Evolutionary conservation across 2,888 invertebrate genomes (phyloP).

Genomic region (Steinernema hermaphroditum): DNA sequence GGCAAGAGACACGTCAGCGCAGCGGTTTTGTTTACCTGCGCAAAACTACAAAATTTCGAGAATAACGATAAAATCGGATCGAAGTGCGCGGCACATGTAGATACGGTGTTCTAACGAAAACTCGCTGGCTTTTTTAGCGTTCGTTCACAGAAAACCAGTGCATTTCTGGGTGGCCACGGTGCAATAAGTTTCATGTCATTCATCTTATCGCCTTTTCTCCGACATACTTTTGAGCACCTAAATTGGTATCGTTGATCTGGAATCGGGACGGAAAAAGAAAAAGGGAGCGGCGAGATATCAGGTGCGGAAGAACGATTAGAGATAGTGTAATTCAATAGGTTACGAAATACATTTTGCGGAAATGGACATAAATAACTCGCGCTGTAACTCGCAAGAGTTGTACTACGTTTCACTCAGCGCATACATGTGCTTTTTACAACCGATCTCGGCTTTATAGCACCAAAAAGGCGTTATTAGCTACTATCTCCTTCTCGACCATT

Average conservation of each 20-base stretch:
- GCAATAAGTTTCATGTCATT: background rate
- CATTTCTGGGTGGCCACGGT: background rate
- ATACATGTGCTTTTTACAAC: too few species aligned
- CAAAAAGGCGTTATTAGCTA: too few species aligned
- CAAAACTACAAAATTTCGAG: slow-evolving; percentile 1
- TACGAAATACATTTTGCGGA: too few species aligned
- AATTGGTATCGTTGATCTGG: background rate
- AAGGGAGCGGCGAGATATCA: background rate
- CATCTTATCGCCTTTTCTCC: background rate
- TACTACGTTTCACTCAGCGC: too few species aligned
- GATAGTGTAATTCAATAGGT: too few species aligned
- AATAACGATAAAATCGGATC: background rate
- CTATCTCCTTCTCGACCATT: too few species aligned
- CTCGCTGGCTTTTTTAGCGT: background rate
- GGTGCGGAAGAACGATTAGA: background rate
- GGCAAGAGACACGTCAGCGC: slow-evolving; percentile 29
- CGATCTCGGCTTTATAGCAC: too few species aligned
- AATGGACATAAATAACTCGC: too few species aligned
- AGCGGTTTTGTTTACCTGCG: slow-evolving; percentile 21
- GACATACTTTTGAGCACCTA: background rate
- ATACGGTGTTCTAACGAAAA: background rate
- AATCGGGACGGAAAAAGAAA: background rate
- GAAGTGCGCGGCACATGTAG: background rate
- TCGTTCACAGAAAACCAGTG: background rate
- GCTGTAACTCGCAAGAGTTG: too few species aligned